These are phyloP conservation scores for Sebastes steindachneri DNA, from an alignment of 2,797 vertebrate species.

Conservation along the genomic window DNA sequence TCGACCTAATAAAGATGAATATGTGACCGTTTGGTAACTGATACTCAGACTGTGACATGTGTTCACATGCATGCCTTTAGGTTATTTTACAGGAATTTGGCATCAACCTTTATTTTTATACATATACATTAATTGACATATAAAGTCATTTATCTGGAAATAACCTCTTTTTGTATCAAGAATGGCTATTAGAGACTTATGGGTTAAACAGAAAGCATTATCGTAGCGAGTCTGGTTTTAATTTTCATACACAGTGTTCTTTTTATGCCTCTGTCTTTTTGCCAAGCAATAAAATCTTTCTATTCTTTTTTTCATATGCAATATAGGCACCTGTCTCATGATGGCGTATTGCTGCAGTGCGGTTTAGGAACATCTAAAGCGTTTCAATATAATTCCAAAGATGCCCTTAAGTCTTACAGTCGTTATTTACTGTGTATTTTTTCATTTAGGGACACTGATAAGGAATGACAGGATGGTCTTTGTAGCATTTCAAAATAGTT, in stretches of 20 bases:
- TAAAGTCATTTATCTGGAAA: constrained; percentile 28
- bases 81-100: neutral
- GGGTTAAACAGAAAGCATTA: constrained; percentile 28
- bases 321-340: constrained; percentile 55
- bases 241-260: constrained; percentile 50
- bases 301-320: constrained; percentile 3
- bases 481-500: constrained; percentile 40
- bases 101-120: constrained; percentile 3
- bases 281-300: constrained; percentile 65
- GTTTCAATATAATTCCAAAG: constrained; percentile 5
- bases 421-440: constrained; percentile 12
- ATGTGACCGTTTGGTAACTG: constrained; percentile 6
- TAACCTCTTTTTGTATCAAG: constrained; percentile 16
- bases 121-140: neutral
- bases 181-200: constrained; percentile 11
- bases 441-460: constrained; percentile 35
- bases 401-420: constrained; percentile 12
- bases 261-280: constrained; percentile 47
- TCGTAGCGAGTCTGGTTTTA: constrained; percentile 51
- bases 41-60: neutral
- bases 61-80: neutral
- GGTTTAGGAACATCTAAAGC: constrained; percentile 13
- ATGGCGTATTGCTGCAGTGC: neutral
- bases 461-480: constrained; percentile 37
- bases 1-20: constrained; percentile 40